Conservation (phyloP, 2,797 vertebrate genomes). For the Todus mexicanus region DNA sequence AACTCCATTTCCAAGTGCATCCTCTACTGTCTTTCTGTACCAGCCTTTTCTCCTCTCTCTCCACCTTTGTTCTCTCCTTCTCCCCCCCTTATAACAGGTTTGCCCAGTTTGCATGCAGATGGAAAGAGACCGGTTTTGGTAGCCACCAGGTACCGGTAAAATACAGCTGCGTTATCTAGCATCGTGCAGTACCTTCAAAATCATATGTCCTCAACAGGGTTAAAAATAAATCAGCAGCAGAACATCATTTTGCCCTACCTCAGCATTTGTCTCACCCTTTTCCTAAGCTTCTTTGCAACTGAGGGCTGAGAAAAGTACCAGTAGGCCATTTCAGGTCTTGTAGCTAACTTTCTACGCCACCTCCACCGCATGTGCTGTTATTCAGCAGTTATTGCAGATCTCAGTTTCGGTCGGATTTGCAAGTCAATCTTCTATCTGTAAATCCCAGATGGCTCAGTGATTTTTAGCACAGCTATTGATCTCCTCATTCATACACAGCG, state of each 20-base stretch:
- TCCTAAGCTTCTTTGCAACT: background rate
- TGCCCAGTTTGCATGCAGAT: background rate
- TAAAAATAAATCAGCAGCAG: background rate
- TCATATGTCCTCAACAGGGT: background rate
- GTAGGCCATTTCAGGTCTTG: constrained; percentile 22
- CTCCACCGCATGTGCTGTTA: background rate
- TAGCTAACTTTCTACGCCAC: constrained; percentile 34
- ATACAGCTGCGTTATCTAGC: background rate
- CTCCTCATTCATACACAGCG: background rate
- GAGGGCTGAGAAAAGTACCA: background rate
- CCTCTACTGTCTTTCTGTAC: background rate
- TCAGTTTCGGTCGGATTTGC: constrained; percentile 44
- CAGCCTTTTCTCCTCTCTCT: background rate
- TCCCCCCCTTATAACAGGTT: rapidly evolving
- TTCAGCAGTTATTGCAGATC: background rate
- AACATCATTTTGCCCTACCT: background rate
- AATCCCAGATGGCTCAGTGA: constrained; percentile 37
- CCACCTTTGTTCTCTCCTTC: background rate
- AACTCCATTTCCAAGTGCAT: background rate
- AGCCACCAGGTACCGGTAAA: background rate
- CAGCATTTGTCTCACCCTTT: background rate
- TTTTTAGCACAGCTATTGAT: constrained; percentile 48
- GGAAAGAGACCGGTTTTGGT: background rate
- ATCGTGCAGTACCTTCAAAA: background rate
- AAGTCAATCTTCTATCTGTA: constrained; percentile 32